Conservation (phyloP, 1,140 invertebrate genomes). For the Drosophila simulans region DNA sequence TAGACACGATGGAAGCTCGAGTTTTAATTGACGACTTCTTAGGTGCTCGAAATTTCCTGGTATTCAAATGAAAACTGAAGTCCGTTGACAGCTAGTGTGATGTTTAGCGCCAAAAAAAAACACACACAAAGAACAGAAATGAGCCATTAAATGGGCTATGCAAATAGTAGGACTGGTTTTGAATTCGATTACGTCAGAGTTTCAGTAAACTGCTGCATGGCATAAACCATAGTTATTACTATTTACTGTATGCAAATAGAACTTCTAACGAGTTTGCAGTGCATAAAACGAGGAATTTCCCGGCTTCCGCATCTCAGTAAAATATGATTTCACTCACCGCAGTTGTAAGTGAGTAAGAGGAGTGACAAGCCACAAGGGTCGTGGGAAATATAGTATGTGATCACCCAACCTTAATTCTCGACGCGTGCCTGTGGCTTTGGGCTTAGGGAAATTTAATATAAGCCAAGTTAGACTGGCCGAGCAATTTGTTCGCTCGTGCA, state of each 20-base stretch:
- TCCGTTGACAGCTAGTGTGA: background rate
- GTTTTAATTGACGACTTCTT: conserved; percentile 12
- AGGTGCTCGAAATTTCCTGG: background rate
- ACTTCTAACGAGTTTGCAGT: conserved; percentile 17
- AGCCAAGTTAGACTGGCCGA: background rate
- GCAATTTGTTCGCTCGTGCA: conserved; percentile 1
- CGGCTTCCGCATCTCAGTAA: background rate
- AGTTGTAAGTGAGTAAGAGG: background rate
- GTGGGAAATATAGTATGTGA: conserved; percentile 38
- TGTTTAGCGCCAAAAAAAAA: conserved; percentile 3
- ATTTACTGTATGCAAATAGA: conserved; percentile 38
- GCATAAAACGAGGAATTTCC: conserved; percentile 24
- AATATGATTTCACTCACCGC: conserved; percentile 19
- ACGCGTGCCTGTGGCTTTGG: conserved; percentile 42
- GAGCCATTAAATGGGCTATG: conserved; percentile 5
- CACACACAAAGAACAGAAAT: background rate
- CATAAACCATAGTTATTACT: background rate
- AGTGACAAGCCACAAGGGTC: conserved; percentile 20
- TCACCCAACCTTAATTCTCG: conserved; percentile 7
- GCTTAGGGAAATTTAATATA: background rate
- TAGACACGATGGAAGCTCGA: background rate
- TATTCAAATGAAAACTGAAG: background rate
- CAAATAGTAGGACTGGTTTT: conserved; percentile 36
- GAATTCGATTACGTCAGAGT: conserved; percentile 21
- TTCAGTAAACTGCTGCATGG: background rate